Conservation (phyloP, 2,797 vertebrate species). For the Onychomys leucogaster region DNA sequence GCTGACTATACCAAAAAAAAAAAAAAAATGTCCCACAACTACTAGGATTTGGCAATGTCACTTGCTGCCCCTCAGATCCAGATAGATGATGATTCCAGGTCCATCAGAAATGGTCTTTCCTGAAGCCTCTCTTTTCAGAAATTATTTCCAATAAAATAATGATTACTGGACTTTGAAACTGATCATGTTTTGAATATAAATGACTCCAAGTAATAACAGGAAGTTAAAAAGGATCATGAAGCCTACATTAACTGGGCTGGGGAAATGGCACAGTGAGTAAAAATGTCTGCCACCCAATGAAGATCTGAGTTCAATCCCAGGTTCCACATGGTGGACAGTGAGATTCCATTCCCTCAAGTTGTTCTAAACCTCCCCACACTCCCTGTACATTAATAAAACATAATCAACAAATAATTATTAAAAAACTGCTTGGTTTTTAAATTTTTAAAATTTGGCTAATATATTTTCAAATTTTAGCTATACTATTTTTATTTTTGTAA, state of each 20-base stretch:
- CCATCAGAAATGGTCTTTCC: constrained; percentile 95
- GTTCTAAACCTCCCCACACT: too few relatives aligned
- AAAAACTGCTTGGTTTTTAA: neutral
- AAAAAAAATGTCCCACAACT: constrained; percentile 96
- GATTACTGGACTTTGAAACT: constrained; percentile 70
- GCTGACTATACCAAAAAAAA: constrained; percentile 92
- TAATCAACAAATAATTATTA: neutral
- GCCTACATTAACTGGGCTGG: neutral
- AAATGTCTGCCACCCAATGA: neutral
- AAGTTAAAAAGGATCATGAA: constrained; percentile 63
- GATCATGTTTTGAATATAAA: constrained; percentile 20
- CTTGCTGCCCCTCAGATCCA: constrained; percentile 95
- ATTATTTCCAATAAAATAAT: constrained; percentile 83
- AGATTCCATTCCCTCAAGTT: neutral
- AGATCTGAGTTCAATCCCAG: neutral
- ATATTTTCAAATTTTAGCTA: constrained; percentile 67
- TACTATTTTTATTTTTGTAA: neutral
- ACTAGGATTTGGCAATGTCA: constrained; percentile 95
- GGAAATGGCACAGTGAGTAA: neutral
- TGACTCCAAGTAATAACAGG: constrained; percentile 59
- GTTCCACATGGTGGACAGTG: neutral
- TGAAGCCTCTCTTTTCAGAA: constrained; percentile 97
- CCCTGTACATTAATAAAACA: neutral
- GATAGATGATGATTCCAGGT: constrained; percentile 92
- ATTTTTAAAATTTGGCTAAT: constrained; percentile 82